phyloP scores from a whole-genome alignment of 2,888 invertebrate species.

The Physocephala rufipes region DNA sequence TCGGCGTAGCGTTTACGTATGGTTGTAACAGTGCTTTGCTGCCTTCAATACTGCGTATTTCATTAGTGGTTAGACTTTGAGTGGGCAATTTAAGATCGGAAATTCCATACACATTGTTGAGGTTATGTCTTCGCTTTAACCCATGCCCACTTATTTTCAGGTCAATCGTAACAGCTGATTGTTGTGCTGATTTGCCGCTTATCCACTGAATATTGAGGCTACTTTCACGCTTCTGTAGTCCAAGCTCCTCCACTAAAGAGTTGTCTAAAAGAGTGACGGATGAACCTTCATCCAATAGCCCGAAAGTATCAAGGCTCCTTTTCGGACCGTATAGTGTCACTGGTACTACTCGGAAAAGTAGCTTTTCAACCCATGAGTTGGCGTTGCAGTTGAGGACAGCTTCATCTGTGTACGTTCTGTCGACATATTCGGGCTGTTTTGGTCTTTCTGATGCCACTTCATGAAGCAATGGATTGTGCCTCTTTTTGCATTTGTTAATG shows the following conservation, averaged over 20 bases:
- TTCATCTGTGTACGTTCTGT: background rate
- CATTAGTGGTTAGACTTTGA: conserved; percentile 6
- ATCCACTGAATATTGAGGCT: conserved; percentile 19
- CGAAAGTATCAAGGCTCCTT: conserved; percentile 17
- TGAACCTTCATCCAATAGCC: conserved; percentile 37
- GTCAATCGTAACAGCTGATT: background rate
- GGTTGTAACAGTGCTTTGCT: background rate
- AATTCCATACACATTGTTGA: conserved; percentile 18
- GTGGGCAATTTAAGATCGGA: conserved; percentile 20
- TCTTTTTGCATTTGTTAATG: background rate
- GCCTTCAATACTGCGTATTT: background rate
- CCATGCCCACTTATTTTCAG: conserved; percentile 11
- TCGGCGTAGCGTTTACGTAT: conserved; percentile 33
- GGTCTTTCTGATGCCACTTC: background rate
- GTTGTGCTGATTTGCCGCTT: background rate
- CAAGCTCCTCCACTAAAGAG: conserved; percentile 30
- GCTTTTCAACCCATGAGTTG: background rate
- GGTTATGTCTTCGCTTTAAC: background rate
- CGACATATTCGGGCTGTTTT: background rate
- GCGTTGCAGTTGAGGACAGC: conserved; percentile 1
- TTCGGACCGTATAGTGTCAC: conserved; percentile 17
- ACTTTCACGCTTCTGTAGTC: conserved; percentile 26
- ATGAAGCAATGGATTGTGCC: background rate
- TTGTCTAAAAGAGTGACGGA: conserved; percentile 37
- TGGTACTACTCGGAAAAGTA: conserved; percentile 28